Evolutionary conservation across 2,888 invertebrate species (phyloP).

Genomic region (Ophion ventricosus): DNA sequence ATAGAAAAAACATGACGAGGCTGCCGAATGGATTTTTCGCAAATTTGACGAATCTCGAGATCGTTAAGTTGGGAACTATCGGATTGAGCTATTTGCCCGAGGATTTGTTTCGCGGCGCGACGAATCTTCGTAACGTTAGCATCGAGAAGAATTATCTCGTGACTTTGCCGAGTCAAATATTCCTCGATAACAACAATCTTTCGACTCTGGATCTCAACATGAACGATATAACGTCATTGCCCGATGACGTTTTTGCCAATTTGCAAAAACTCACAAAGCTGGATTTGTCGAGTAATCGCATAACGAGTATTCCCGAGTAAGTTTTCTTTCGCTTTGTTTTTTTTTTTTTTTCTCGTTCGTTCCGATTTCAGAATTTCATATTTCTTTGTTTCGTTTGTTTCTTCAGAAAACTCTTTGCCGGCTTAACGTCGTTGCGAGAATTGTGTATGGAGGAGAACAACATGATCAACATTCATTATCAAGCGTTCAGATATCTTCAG

Average conservation of each 20-base stretch:
- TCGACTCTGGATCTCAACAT: slow-evolving; percentile 87
- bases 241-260: slow-evolving; percentile 86
- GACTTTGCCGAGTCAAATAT: slow-evolving; percentile 86
- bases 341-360: not conserved
- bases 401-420: slow-evolving; percentile 82
- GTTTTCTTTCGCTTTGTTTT: slow-evolving; percentile 79
- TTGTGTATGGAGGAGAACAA: slow-evolving; percentile 85
- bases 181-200: slow-evolving; percentile 87
- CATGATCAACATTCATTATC: slow-evolving; percentile 79
- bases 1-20: slow-evolving; percentile 84
- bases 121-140: slow-evolving; percentile 86
- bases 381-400: not conserved
- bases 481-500: slow-evolving; percentile 85
- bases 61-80: slow-evolving; percentile 85
- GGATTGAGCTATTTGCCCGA: slow-evolving; percentile 86
- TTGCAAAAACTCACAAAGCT: slow-evolving; percentile 86
- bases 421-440: slow-evolving; percentile 82
- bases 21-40: slow-evolving; percentile 87
- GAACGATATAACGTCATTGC: slow-evolving; percentile 87
- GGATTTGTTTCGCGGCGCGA: slow-evolving; percentile 87
- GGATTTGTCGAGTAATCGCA: slow-evolving; percentile 87
- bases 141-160: slow-evolving; percentile 85
- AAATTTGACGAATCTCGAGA: slow-evolving; percentile 85
- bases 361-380: not conserved
- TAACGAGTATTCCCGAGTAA: slow-evolving; percentile 86